Evolutionary conservation across 23 tunicate genomes (phyloP), one percentile per base, ranked within the genome.

Genomic region (Trididemnum clinides): DNA sequence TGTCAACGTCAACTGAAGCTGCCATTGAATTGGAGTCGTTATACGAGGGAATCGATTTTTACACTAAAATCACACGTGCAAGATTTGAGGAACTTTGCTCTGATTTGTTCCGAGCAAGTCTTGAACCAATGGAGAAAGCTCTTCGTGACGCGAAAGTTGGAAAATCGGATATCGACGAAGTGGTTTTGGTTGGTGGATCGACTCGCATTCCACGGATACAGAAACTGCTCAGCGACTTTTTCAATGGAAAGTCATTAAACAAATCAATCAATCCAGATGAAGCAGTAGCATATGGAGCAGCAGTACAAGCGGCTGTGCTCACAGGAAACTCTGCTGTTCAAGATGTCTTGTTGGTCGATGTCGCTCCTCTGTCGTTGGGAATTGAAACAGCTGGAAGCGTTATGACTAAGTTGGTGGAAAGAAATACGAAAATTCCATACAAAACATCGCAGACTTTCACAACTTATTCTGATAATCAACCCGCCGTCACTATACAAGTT

Each of bases 201-300:
- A 97, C 99, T 0, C 64, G 99, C 28, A 97, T 97, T 29, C 99
- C 99, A 1, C 85, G 83, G 44, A 85, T 97, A 3, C 99, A 92
- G 62, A 93, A 97, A 64, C 58, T 97, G 31, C 86, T 97, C 22
- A 82, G 80, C 57, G 99, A 92, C 26, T 96, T 83, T 81, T 97
- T 97, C 85, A 96, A 90, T 77, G 99, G 92, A 57, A 97, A 92
- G 51, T 93, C 86, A 19, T 88, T 92, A 54, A 88, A 84, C 86
- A 91, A 91, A 81, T 92, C 96, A 29, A 91, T 96, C 78, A 97
- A 97, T 54, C 99, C 99, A 10, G 99, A 97, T 85, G 99, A 97
- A 62, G 94, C 99, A 33, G 99, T 97, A 25, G 99, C 99, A 0
- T 97, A 97, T 37, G 99, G 99, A 28, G 99, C 99, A 32, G 99